Evolutionary conservation across 2,797 vertebrate genomes (phyloP), one percentile per base, ranked within the genome.

Genomic region (Coregonus suidteri): DNA sequence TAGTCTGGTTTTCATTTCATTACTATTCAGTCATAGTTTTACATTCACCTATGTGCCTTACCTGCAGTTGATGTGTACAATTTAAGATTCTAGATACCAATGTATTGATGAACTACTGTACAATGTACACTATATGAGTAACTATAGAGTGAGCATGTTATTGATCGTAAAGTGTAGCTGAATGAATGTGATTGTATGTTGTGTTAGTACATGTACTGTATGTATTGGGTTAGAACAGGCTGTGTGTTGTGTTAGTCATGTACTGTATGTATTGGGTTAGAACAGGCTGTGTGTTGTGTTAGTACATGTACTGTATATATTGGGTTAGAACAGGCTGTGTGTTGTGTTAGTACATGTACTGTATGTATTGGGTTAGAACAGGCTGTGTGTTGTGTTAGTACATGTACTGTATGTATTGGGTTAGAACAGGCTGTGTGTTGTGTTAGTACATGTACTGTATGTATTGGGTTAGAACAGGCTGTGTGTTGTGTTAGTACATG

Each of bases 361-460:
- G 37, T 37, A 37, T 0, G 6, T 7, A 37, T 37, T 52, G 59
- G 15, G 31, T 65, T n/a, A 34, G 73, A 25, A 47, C 59, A 30
- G 52, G 16, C 75, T 77, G 67, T n/a, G 30, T 65, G 34, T n/a
- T 56, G 54, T 18, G 20, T 68, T 56, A 1, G 15, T 56, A 16
- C 6, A 56, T 56, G 4, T 18, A 37, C 35, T 41, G 37, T 37
- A 37, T 0, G 37, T 37, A 37, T 37, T 52, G 59, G 15, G 31
- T 65, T n/a, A 34, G 73, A 25, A 47, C 59, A 30, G 52, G 16
- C 75, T 77, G 67, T n/a, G 30, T 65, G 34, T n/a, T 56, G 54
- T 18, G 20, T 68, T 56, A 1, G 15, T 56, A 16, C 6, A 56
- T 56, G 4, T 18, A 37, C 35, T 41, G 37, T 37, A 37, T 0